These are phyloP conservation scores for Pseudococcus longispinus DNA, from an alignment of 2,888 invertebrate genomes.

Conservation along the genomic window DNA sequence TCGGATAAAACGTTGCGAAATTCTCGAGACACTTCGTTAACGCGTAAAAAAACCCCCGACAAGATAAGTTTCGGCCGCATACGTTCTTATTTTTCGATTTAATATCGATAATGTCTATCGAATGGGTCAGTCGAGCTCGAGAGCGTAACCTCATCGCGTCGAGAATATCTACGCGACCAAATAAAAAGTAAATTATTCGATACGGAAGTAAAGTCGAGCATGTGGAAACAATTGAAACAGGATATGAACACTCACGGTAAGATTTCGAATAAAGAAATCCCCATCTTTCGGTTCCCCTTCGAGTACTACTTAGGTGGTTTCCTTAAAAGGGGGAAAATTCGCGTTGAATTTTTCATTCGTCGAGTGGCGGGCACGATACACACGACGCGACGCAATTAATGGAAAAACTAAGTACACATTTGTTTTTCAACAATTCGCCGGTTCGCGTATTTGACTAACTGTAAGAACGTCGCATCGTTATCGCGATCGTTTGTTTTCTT, in stretches of 20 bases:
- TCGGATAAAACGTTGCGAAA: background rate
- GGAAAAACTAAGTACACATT: background rate
- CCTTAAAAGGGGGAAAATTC: too few relatives aligned
- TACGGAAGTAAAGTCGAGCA: background rate
- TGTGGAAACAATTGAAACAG: slow-evolving; percentile 7
- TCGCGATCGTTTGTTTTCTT: background rate
- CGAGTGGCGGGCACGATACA: background rate
- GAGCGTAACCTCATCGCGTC: too few relatives aligned
- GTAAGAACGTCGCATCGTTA: background rate
- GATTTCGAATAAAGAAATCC: background rate
- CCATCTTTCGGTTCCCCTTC: background rate
- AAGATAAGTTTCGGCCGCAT: background rate
- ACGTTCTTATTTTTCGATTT: background rate
- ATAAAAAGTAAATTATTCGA: slow-evolving; percentile 4
- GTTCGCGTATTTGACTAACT: background rate
- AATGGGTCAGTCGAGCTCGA: background rate
- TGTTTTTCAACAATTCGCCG: background rate
- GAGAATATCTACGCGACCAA: background rate
- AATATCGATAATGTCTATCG: background rate
- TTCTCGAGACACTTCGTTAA: background rate
- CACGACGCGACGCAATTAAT: background rate
- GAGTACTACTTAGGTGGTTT: background rate
- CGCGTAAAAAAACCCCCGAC: background rate
- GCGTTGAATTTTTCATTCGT: background rate
- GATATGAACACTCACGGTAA: background rate